Evolutionary conservation across 2,797 vertebrate genomes (phyloP).

Genomic region (Sebastes diploproa): DNA sequence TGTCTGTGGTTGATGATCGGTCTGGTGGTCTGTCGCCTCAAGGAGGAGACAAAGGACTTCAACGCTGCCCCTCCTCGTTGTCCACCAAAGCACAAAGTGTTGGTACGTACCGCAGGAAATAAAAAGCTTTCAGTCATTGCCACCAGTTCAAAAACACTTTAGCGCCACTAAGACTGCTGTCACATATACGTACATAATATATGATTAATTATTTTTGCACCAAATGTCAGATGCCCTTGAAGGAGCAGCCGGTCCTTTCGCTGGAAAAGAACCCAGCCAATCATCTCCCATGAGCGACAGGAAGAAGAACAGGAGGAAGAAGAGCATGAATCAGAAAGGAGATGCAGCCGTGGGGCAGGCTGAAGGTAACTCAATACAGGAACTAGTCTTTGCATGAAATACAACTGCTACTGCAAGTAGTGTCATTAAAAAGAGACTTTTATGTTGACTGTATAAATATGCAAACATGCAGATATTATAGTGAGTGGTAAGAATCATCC

Average conservation of each 20-base stretch:
- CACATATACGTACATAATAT: not conserved
- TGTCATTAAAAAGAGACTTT: not conserved
- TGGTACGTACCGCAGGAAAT: slow-evolving; percentile 68
- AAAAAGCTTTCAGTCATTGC: not conserved
- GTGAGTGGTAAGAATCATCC: not conserved
- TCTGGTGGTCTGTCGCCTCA: slow-evolving; percentile 75
- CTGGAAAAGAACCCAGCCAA: slow-evolving; percentile 86
- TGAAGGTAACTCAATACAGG: slow-evolving; percentile 83
- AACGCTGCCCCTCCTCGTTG: slow-evolving; percentile 80
- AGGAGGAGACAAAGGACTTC: slow-evolving; percentile 84
- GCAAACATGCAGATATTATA: not conserved
- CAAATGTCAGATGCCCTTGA: slow-evolving; percentile 76
- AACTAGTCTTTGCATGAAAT: not conserved
- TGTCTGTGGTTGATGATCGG: slow-evolving; percentile 82
- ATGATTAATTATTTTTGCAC: not conserved
- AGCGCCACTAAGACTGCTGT: not conserved
- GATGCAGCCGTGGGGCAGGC: slow-evolving; percentile 90
- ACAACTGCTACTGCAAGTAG: not conserved
- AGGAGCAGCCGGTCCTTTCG: slow-evolving; percentile 75
- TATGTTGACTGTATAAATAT: not conserved
- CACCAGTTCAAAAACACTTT: not conserved
- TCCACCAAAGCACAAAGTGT: slow-evolving; percentile 85
- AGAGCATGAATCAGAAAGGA: slow-evolving; percentile 92
- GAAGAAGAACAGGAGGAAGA: slow-evolving; percentile 96
- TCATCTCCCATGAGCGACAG: slow-evolving; percentile 90